phyloP scores from a whole-genome alignment of 2,797 vertebrate genomes.

The Apogon hyalosoma region DNA sequence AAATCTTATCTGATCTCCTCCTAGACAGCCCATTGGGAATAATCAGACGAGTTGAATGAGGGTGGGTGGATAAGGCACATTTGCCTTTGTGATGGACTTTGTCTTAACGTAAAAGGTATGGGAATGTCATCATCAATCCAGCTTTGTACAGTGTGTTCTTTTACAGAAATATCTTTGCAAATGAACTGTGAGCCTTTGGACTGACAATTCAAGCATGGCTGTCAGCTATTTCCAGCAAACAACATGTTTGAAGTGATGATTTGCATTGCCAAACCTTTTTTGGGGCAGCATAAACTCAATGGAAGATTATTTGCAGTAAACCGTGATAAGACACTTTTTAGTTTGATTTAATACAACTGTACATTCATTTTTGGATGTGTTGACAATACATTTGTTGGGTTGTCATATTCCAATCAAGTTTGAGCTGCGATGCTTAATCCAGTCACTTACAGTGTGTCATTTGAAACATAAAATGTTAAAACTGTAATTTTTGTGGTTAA shows the following conservation, averaged over 20 bases:
- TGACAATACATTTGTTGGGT: slow-evolving; percentile 49
- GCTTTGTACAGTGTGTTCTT: slow-evolving; percentile 52
- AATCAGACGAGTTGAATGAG: slow-evolving; percentile 65
- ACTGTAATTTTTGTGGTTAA: slow-evolving; percentile 38
- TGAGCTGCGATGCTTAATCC: slow-evolving; percentile 32
- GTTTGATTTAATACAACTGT: slow-evolving; percentile 37
- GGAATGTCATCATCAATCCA: slow-evolving; percentile 69
- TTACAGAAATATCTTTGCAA: slow-evolving; percentile 41
- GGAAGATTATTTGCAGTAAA: slow-evolving; percentile 53
- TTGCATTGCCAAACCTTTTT: slow-evolving; percentile 67
- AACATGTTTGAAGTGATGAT: slow-evolving; percentile 74
- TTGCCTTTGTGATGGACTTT: slow-evolving; percentile 64
- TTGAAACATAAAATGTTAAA: slow-evolving; percentile 37
- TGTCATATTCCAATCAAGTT: slow-evolving; percentile 53
- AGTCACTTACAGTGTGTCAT: slow-evolving; percentile 36
- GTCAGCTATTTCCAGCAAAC: slow-evolving; percentile 71
- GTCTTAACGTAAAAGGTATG: slow-evolving; percentile 63
- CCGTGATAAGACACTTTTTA: slow-evolving; percentile 38
- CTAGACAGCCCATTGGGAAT: slow-evolving; percentile 78
- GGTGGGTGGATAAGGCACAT: slow-evolving; percentile 59
- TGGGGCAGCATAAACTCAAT: slow-evolving; percentile 44
- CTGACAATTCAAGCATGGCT: slow-evolving; percentile 74
- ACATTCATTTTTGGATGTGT: slow-evolving; percentile 49
- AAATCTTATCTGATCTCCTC: slow-evolving; percentile 74
- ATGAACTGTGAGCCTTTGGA: slow-evolving; percentile 55